Evolutionary conservation across 2,113 vertebrate genomes (phyloP), one percentile per base, ranked within the genome.

Genomic region (Procavia capensis): DNA sequence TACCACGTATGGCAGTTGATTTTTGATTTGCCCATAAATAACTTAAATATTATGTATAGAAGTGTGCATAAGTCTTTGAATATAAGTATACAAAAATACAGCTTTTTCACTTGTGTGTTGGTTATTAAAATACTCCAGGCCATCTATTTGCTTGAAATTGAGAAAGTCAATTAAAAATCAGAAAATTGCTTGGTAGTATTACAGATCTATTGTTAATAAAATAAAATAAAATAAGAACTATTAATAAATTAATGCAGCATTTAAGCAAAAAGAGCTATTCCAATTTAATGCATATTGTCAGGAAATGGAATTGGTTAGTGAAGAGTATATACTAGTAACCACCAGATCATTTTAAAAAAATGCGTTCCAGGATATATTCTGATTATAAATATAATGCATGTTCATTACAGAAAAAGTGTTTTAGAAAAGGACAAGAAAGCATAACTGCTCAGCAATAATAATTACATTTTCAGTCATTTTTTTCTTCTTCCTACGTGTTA

Each of bases 241-340:
- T 70, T 39, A 59, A n/a, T 34, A 85, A 74, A 70, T 20, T 72
- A 68, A 50, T 76, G 25, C 66, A 39, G 39, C 25, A 45, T 64
- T 86, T 29, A 76, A 27, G 31, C 64, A 24, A 79, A 90, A 82
- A n/a, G 29, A 10, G 0, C 91, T n/a, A 54, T 47, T 92, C 20
- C 47, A 36, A 78, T 61, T 93, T 93, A 93, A 68, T 43, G 75
- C 95, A 57, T 92, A 34, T 68, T 94, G 85, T 25, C 41, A 74
- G 86, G 54, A 54, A 93, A 83, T 9, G 72, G 50, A 85, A 92
- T 3, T 17, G 54, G 54, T 57, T 57, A 57, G 19, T 57, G 13
- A 57, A 24, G 29, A 25, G 31, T 81, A 3, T 81, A 3, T 63
- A 66, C 63, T 84, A 61, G 75, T 59, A 90, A 78, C 29, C 70